Evolutionary conservation across 2,888 invertebrate species (phyloP), one percentile per base, ranked within the genome.

Genomic region (Amphipoea oculea): DNA sequence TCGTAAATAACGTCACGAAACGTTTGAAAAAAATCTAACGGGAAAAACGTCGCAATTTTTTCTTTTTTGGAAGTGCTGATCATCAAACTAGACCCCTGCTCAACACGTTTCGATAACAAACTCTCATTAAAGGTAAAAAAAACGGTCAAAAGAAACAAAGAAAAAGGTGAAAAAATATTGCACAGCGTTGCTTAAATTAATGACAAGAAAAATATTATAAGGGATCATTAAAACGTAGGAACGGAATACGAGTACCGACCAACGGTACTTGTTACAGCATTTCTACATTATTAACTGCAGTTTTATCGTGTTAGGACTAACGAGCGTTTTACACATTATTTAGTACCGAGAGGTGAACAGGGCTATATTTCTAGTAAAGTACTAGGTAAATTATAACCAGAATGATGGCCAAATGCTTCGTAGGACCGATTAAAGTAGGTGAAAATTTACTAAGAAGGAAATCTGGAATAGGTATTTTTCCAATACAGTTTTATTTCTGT

Each of bases 91-190:
- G 89, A 81, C 81, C 82, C 81, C 78, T 80, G 79, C 65, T 81
- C 82, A 81, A 90, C 88, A 86, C 85, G 84, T 90, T 87, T 78
- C 78, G 79, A 90, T 86, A 88, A 89, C 71, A 89, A 84, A 86
- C 80, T 88, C 81, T 83, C 78, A 78, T 79, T 89, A 82, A 80
- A 80, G 65, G 54, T 68, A 77, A 79, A 71, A 75, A 83, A 79
- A 79, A 78, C 57, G 73, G 45, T 73, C 69, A 67, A 79, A 81
- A 66, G 86, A 83, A 86, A 87, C 80, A 80, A 80, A 78, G 72
- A 78, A 79, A 77, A 81, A 80, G 68, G 62, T 66, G 72, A 45
- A 78, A 85, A 85, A 88, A 86, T 78, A 82, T 85, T 78, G 74
- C 72, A 68, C 67, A 40, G 29, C 86, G 73, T 78, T 78, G 86